phyloP scores from a whole-genome alignment of 2,113 vertebrate species.

The Oryzias curvinotus region DNA sequence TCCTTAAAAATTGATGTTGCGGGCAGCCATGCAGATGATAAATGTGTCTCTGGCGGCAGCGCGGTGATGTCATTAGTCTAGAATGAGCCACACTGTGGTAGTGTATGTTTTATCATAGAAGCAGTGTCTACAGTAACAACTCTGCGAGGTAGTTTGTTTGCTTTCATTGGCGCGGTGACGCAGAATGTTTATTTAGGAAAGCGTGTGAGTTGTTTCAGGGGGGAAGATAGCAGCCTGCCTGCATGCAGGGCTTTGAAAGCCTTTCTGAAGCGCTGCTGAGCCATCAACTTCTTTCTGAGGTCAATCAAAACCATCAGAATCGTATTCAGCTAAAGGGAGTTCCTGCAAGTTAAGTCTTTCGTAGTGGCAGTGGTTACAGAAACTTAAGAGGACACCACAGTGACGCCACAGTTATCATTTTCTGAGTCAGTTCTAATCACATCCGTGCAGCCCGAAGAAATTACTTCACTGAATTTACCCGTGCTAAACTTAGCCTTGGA shows the following conservation, averaged over 20 bases:
- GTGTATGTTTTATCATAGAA: conserved; percentile 64
- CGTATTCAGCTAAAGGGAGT: conserved; percentile 14
- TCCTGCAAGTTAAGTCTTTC: neutral
- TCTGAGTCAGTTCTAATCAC: conserved; percentile 13
- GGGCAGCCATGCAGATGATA: conserved; percentile 5
- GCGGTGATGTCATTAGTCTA: conserved; percentile 70
- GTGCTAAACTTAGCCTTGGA: conserved; percentile 38
- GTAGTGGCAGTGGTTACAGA: conserved; percentile 4
- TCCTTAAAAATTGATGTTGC: neutral
- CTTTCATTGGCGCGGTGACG: conserved; percentile 57
- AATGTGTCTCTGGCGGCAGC: conserved; percentile 34
- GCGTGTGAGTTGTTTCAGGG: conserved; percentile 6
- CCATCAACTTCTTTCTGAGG: conserved; percentile 22
- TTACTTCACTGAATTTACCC: conserved; percentile 32
- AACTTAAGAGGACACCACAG: conserved; percentile 10
- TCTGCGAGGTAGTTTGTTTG: conserved; percentile 57
- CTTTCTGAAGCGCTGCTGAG: conserved; percentile 42
- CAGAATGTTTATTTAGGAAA: conserved; percentile 61
- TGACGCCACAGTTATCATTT: conserved; percentile 27
- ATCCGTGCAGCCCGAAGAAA: conserved; percentile 19
- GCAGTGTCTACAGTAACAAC: conserved; percentile 25
- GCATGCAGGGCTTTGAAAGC: conserved; percentile 11
- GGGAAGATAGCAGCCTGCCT: conserved; percentile 37
- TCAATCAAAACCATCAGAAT: conserved; percentile 26
- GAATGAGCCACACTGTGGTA: conserved; percentile 54